Base-by-base conservation (phyloP, 2,888 invertebrate species). In the Euplexia lucipara region DNA sequence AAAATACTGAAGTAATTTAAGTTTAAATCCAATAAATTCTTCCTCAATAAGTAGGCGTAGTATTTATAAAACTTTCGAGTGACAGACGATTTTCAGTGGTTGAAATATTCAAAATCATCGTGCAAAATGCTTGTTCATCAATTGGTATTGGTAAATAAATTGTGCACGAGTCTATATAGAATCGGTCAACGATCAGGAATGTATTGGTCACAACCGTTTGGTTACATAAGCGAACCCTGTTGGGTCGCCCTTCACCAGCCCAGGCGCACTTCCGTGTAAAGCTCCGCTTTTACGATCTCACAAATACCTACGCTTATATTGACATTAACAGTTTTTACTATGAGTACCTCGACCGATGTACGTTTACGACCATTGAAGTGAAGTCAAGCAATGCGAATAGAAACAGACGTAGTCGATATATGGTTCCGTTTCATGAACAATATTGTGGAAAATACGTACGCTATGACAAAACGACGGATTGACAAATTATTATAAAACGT, bases 171-270 rank as follows among this genome's bases (percentile, higher is more conserved):
- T 20, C 2, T 22, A 20, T 22, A 18, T 37, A 34, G 20, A 39
- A 64, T 68, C 41, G 61, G 57, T 52, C 39, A 26, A 14, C 47
- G 44, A 59, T 47, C 59, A 70, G 65, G 51, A 69, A 67, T 57
- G 66, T 48, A 56, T 62, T 63, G 75, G 64, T 75, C 51, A 64
- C 66, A 49, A 54, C 67, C 7, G 54, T 52, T 45, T 48, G 12
- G 53, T 79, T 73, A 73, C 58, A 44, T 78, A 79, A 79, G 39
- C 18, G 44, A 60, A 65, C 70, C 81, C 57, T 68, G 75, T 42
- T 65, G 62, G 66, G 35, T 49, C 60, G 70, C 78, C 79, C 75
- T 78, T 79, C 78, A 79, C 79, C 54, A 9, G 52, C 48, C 18
- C 30, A 9, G 18, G 44, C 60, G 48, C 34, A 69, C 62, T 81